Conservation (phyloP, 92 coral and sea anemone genomes). For the Zoanthus sociatus region DNA sequence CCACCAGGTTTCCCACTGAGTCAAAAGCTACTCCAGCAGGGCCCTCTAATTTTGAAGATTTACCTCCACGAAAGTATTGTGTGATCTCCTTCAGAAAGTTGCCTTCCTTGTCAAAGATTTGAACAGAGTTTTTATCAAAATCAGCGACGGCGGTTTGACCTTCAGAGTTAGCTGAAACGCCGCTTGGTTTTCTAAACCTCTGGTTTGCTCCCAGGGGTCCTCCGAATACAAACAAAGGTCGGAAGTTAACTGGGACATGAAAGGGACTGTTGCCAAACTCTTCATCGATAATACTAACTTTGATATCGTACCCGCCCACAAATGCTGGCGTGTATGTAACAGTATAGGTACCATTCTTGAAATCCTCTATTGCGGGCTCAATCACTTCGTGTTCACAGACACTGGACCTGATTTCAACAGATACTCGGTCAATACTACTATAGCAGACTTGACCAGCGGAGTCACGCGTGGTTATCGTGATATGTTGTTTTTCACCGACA, state of each 20-base stretch:
- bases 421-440: slow-evolving; percentile 11
- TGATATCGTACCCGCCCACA: slow-evolving; percentile 30
- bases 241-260: slow-evolving; percentile 37
- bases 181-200: slow-evolving; percentile 32
- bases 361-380: slow-evolving; percentile 30
- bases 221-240: slow-evolving; percentile 33
- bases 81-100: slow-evolving; percentile 34
- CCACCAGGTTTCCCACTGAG: slow-evolving; percentile 23
- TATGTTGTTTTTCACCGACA: slow-evolving; percentile 13
- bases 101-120: slow-evolving; percentile 24
- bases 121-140: slow-evolving; percentile 37
- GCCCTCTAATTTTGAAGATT: slow-evolving; percentile 10
- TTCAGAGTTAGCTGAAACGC: slow-evolving; percentile 26
- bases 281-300: slow-evolving; percentile 12
- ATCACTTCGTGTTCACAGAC: slow-evolving; percentile 6
- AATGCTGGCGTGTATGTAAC: slow-evolving; percentile 13
- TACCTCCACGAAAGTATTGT: slow-evolving; percentile 35
- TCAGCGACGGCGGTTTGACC: slow-evolving; percentile 33
- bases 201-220: slow-evolving; percentile 36
- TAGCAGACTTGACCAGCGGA: slow-evolving; percentile 37
- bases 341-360: slow-evolving; percentile 33
- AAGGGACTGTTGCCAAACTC: slow-evolving; percentile 15
- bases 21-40: slow-evolving; percentile 41
- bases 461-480: slow-evolving; percentile 32
- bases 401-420: slow-evolving; percentile 37